Evolutionary conservation across 2,113 vertebrate genomes (phyloP).

Genomic region (Poeciliopsis retropinna): DNA sequence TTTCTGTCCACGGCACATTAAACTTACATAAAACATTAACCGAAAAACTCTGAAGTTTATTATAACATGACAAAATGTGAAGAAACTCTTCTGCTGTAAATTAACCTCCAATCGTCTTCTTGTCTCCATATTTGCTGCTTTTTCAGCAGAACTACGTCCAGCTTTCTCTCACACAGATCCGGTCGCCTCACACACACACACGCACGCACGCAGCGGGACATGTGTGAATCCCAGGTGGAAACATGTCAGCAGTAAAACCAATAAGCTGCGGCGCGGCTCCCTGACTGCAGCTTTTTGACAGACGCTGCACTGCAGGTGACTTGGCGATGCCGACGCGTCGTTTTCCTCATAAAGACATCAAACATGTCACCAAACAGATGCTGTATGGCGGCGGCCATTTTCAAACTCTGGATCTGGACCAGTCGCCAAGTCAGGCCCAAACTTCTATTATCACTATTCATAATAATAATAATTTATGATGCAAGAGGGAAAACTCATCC

Average conservation of each 20-base stretch:
- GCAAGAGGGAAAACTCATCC: no score
- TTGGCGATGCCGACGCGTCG: constrained; percentile 14
- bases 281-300: constrained; percentile 50
- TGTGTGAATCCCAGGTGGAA: constrained; percentile 17
- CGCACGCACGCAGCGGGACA: constrained; percentile 1
- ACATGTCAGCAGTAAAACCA: constrained; percentile 41
- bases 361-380: constrained; percentile 25
- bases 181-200: neutral
- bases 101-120: neutral
- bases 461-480: no score
- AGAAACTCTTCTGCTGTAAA: neutral
- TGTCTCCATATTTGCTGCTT: constrained; percentile 6
- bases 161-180: neutral
- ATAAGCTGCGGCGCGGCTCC: constrained; percentile 47
- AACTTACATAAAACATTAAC: no score
- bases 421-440: no score
- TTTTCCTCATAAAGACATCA: constrained; percentile 24
- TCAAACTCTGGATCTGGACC: no score
- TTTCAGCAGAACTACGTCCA: constrained; percentile 7
- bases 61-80: no score
- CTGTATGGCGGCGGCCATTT: neutral
- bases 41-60: no score
- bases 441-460: no score
- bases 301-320: constrained; percentile 48
- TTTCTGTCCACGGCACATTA: no score